Conservation (phyloP, 2,113 vertebrate species). For the Calypte anna region DNA sequence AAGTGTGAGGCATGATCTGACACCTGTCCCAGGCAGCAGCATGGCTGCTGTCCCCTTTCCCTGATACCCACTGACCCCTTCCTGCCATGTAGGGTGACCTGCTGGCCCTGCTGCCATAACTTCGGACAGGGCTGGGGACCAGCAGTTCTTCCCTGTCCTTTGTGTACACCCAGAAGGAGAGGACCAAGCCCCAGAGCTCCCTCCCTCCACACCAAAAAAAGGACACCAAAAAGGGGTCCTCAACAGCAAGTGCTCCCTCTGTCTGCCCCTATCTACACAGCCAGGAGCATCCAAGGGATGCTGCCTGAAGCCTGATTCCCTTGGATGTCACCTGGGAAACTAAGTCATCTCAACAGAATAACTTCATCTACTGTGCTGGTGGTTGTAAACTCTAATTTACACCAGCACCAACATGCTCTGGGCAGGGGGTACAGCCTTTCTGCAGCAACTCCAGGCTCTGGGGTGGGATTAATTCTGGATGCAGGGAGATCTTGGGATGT, state of each 20-base stretch:
- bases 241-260: fast-evolving
- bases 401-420: fast-evolving
- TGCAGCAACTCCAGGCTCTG: not conserved
- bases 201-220: not conserved
- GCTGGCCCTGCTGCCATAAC: fast-evolving
- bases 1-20: not conserved
- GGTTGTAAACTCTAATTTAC: not conserved
- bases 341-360: not conserved
- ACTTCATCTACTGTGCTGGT: not conserved
- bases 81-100: fast-evolving
- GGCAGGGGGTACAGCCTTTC: not conserved
- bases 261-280: not conserved
- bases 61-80: fast-evolving
- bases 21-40: not conserved
- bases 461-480: not conserved
- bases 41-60: not conserved
- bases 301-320: not conserved
- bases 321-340: not conserved
- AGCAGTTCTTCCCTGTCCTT: not conserved
- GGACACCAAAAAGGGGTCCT: not conserved
- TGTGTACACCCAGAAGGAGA: not conserved
- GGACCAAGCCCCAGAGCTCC: not conserved
- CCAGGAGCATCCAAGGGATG: not conserved
- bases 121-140: not conserved
- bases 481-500: not conserved